These are phyloP conservation scores for Noctua comes DNA, from an alignment of 2,888 invertebrate genomes.

Conservation along the genomic window DNA sequence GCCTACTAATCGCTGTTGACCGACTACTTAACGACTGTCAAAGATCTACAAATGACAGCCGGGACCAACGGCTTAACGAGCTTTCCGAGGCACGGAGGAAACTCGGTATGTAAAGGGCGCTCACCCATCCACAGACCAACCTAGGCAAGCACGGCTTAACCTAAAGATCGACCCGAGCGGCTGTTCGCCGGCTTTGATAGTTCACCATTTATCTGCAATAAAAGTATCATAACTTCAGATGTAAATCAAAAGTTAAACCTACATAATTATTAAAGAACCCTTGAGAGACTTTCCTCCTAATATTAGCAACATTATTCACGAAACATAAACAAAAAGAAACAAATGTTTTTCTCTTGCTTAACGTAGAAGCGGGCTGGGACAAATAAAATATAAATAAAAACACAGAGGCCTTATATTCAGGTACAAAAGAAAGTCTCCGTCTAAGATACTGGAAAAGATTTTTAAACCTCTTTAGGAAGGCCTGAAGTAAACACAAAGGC, in stretches of 20 bases:
- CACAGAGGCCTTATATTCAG: slow-evolving; percentile 37
- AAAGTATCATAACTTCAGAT: not conserved
- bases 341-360: not conserved
- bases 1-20: not conserved
- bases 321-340: slow-evolving; percentile 19
- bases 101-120: not conserved
- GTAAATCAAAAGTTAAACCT: slow-evolving; percentile 1
- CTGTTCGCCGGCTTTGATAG: not conserved
- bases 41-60: not conserved
- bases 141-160: not conserved
- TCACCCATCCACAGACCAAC: not conserved
- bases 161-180: not conserved
- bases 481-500: slow-evolving; percentile 65
- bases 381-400: slow-evolving; percentile 58
- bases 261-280: slow-evolving; percentile 3
- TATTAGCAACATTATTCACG: slow-evolving; percentile 32
- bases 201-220: not conserved
- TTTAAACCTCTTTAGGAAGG: slow-evolving; percentile 57
- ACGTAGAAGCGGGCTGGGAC: slow-evolving; percentile 24
- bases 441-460: slow-evolving; percentile 54
- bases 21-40: not conserved
- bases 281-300: slow-evolving; percentile 2
- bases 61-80: not conserved
- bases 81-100: not conserved
- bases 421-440: slow-evolving; percentile 40